These are phyloP conservation scores for Crotalus horridus DNA, from an alignment of 2,113 vertebrate species.

Conservation along the genomic window DNA sequence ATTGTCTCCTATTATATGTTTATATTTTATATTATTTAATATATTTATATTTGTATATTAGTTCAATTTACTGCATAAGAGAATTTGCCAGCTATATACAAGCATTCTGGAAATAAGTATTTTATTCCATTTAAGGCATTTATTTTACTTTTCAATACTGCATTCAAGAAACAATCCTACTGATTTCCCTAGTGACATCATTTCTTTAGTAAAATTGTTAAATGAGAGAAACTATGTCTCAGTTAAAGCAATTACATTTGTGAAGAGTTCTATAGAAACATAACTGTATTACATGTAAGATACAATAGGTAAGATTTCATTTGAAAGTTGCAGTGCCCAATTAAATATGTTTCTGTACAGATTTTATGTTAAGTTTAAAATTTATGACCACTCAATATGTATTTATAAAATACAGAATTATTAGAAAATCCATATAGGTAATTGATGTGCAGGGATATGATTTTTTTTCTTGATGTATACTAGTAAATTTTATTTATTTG, in stretches of 20 bases:
- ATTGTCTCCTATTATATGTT: neutral
- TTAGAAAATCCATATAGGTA: neutral
- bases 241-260: neutral
- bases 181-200: neutral
- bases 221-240: neutral
- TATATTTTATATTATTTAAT: neutral
- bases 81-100: neutral
- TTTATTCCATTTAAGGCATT: neutral
- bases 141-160: neutral
- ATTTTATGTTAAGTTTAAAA: neutral
- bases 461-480: neutral
- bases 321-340: neutral
- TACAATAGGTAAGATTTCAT: rapidly evolving
- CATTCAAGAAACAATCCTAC: neutral
- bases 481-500: neutral
- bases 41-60: neutral
- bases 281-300: neutral
- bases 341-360: neutral
- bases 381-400: neutral
- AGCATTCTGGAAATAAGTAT: neutral
- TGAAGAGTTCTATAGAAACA: neutral
- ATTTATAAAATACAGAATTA: neutral
- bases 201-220: neutral
- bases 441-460: neutral
- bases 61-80: neutral